Evolutionary conservation across 1,140 invertebrate genomes (phyloP).

Genomic region (Ceratosolen solmsi): DNA sequence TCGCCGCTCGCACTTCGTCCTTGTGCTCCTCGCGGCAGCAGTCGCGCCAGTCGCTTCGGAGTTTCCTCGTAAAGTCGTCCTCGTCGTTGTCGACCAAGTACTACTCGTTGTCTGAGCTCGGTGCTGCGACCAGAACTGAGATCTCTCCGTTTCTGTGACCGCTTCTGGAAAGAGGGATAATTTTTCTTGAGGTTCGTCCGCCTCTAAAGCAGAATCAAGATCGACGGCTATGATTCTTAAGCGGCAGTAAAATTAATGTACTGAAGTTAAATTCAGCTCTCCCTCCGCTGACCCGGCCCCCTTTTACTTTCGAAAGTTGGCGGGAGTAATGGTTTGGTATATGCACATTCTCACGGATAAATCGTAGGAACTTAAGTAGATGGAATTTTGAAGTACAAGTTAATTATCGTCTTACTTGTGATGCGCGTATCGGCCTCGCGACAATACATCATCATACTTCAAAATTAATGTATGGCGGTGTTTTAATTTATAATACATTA

Average conservation of each 20-base stretch:
- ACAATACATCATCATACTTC: too few species aligned
- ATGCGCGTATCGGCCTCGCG: too few species aligned
- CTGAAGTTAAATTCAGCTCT: background rate
- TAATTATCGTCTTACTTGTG: background rate
- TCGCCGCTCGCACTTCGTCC: too few species aligned
- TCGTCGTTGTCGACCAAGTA: background rate
- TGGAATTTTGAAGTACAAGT: background rate
- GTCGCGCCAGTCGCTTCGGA: background rate
- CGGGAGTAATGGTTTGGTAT: background rate
- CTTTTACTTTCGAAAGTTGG: too few species aligned
- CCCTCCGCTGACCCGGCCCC: background rate
- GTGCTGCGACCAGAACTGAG: background rate
- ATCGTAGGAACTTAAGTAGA: background rate
- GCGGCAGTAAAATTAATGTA: background rate
- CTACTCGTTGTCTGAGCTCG: background rate
- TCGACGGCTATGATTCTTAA: background rate
- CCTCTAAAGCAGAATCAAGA: background rate
- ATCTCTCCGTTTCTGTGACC: background rate
- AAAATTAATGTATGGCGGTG: too few species aligned
- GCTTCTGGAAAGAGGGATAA: background rate
- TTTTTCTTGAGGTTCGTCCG: background rate
- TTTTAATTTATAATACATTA: too few species aligned
- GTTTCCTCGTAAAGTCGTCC: background rate
- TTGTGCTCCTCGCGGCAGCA: background rate
- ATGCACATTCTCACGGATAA: too few species aligned